Conservation (phyloP, 1,140 invertebrate genomes). For the Atopsyche davidsoni region DNA sequence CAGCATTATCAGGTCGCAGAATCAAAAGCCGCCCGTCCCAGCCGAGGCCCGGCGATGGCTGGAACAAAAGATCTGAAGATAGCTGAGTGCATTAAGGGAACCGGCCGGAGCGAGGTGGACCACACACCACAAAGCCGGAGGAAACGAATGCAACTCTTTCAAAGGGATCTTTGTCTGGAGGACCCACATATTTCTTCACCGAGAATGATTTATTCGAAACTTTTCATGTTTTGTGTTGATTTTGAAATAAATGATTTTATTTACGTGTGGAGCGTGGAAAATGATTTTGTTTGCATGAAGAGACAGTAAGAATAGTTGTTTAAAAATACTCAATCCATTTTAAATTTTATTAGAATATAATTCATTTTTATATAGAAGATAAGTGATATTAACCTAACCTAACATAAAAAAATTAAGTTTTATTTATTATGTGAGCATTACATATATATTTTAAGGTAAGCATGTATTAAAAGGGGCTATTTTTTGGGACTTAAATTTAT, state of each 20-base stretch:
- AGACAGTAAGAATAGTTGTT: too few species aligned
- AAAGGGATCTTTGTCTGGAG: constrained; percentile 7
- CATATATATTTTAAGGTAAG: too few species aligned
- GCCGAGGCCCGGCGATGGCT: constrained; percentile 3
- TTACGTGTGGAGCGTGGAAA: neutral
- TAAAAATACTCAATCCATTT: too few species aligned
- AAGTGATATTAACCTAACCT: too few species aligned
- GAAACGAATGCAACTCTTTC: constrained; percentile 5
- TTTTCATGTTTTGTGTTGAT: neutral
- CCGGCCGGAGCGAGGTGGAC: neutral
- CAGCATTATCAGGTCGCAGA: constrained; percentile 18
- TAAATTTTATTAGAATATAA: too few species aligned
- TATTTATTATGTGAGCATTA: too few species aligned
- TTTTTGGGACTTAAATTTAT: too few species aligned
- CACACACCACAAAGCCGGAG: neutral
- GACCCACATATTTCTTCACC: too few species aligned
- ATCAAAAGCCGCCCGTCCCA: constrained; percentile 13
- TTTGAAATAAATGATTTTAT: neutral
- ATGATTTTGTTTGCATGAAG: too few species aligned
- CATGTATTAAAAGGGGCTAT: too few species aligned
- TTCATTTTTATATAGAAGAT: too few species aligned
- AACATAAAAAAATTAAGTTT: too few species aligned
- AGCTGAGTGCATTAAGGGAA: constrained; percentile 15
- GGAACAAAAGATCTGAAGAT: constrained; percentile 10
- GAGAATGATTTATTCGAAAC: neutral